Evolutionary conservation across 2,797 vertebrate genomes (phyloP).

Genomic region (Antrozous pallidus): DNA sequence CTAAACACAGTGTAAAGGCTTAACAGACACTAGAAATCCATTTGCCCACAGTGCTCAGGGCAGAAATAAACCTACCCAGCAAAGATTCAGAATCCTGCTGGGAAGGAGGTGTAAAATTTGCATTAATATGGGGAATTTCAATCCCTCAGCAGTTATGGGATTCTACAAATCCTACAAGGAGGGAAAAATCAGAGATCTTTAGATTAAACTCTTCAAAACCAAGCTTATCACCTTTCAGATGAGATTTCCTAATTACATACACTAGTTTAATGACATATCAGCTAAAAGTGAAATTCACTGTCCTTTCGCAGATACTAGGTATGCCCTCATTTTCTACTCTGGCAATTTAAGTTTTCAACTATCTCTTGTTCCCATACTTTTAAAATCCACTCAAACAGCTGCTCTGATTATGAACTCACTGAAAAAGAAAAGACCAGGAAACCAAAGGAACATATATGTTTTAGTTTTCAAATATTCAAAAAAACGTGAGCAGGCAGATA

Average conservation of each 20-base stretch:
- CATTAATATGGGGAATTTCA: constrained; percentile 48
- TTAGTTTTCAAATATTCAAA: constrained; percentile 23
- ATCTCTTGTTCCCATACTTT: neutral
- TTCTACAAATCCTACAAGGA: neutral
- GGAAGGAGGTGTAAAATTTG: constrained; percentile 39
- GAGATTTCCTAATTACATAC: neutral
- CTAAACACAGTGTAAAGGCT: neutral
- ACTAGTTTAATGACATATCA: neutral
- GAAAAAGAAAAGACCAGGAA: constrained; percentile 18
- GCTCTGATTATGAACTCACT: constrained; percentile 8
- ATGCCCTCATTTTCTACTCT: neutral
- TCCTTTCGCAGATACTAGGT: neutral
- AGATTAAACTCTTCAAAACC: constrained; percentile 18
- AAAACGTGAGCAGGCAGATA: neutral
- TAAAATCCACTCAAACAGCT: constrained; percentile 20
- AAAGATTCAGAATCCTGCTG: constrained; percentile 54
- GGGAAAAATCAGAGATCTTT: neutral
- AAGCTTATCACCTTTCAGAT: neutral
- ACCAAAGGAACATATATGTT: neutral
- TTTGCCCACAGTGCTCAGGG: constrained; percentile 24
- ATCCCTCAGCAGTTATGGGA: constrained; percentile 42
- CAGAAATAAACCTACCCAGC: constrained; percentile 62
- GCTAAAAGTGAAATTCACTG: neutral
- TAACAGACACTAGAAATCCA: constrained; percentile 26
- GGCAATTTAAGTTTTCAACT: neutral